A percentile compares a stretch with the other conserved stretches of the same genome.
Conservation (phyloP, 2,113 vertebrate species). For the Miniopterus natalensis region DNA sequence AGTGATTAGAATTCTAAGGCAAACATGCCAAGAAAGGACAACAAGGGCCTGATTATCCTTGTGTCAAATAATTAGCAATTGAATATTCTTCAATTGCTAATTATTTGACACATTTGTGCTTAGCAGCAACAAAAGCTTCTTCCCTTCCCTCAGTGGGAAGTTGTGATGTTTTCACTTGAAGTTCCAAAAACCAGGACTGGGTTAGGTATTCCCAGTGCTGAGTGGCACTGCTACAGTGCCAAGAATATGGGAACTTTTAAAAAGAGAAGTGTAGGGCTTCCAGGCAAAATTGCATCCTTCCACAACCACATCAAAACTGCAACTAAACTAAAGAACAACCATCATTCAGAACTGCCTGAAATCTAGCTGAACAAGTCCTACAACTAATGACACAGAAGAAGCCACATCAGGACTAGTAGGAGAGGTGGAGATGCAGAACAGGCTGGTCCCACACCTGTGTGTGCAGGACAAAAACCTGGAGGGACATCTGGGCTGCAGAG, state of each 20-base stretch:
- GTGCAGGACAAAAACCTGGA: neutral
- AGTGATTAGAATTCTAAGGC: slow-evolving; percentile 42
- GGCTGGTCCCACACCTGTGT: neutral
- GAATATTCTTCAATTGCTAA: slow-evolving; percentile 22
- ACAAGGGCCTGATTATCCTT: slow-evolving; percentile 35
- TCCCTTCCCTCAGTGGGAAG: neutral
- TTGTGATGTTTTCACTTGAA: slow-evolving; percentile 13
- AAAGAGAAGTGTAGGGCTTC: neutral
- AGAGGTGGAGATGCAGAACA: neutral
- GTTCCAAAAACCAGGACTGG: neutral
- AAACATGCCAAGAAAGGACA: slow-evolving; percentile 54
- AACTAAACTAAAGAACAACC: neutral
- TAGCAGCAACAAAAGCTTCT: neutral
- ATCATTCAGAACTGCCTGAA: neutral
- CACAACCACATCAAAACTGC: neutral
- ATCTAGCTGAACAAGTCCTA: neutral
- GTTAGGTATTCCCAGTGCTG: neutral
- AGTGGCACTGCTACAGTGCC: neutral
- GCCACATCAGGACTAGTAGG: neutral
- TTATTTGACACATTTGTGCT: slow-evolving; percentile 17
- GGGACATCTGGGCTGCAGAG: neutral
- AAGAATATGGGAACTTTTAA: neutral
- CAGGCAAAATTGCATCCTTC: neutral
- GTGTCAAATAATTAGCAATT: too few species aligned
- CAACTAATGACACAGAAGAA: neutral